These are phyloP conservation scores for Rhineura floridana DNA, from an alignment of 2,113 vertebrate species.

Conservation along the genomic window DNA sequence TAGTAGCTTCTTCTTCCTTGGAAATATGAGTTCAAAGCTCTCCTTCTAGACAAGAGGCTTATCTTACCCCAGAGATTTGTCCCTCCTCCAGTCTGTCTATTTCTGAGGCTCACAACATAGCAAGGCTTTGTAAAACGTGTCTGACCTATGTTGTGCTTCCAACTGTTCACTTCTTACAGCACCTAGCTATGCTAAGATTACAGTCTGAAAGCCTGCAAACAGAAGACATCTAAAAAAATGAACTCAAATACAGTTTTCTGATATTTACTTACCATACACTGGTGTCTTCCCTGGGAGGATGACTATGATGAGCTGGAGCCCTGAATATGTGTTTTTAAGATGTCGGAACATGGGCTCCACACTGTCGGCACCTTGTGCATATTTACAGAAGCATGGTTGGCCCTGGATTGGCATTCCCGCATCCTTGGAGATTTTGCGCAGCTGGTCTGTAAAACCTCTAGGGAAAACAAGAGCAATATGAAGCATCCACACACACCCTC, in stretches of 20 bases:
- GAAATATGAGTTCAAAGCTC: not conserved
- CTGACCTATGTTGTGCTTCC: not conserved
- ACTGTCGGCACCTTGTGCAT: constrained; percentile 95
- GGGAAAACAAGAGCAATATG: not conserved
- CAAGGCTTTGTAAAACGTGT: not conserved
- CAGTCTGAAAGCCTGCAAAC: fast-evolving
- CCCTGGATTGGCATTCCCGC: constrained; percentile 98
- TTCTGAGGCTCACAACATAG: not conserved
- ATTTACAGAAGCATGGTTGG: constrained; percentile 98
- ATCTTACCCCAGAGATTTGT: not conserved
- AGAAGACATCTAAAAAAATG: fast-evolving
- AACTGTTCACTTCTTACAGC: not conserved
- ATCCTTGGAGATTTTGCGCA: constrained; percentile 96
- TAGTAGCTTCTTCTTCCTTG: not conserved
- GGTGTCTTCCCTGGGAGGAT: constrained; percentile 96
- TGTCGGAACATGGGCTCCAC: constrained; percentile 99
- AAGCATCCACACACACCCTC: not conserved
- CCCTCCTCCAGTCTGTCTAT: not conserved
- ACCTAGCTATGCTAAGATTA: not conserved
- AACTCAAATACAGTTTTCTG: not conserved
- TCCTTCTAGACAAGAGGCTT: no score
- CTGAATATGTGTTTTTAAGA: constrained; percentile 98
- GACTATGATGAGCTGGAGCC: constrained; percentile 98
- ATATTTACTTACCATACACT: constrained; percentile 84
- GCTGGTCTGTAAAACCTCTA: constrained; percentile 96